Base-by-base conservation (phyloP, 2,888 invertebrate species). In the Aphidoletes aphidimyza region DNA sequence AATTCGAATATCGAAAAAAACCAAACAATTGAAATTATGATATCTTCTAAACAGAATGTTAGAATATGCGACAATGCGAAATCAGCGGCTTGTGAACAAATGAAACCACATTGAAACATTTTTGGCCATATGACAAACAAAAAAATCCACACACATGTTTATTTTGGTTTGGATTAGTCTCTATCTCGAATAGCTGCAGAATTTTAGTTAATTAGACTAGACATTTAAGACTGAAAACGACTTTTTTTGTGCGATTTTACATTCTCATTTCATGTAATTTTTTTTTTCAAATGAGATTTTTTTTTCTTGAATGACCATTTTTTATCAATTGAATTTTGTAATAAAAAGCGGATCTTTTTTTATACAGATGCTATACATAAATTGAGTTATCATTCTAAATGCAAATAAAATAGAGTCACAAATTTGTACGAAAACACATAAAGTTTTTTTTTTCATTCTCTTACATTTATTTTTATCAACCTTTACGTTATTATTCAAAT, bases 41-140 rank as follows among this genome's bases (percentile, higher is more conserved):
- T n/a, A n/a, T n/a, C n/a, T n/a, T n/a, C n/a, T n/a, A n/a, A n/a
- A 54, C 54, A 2, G 22, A 54, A 54, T 22, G 22, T 54, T 39
- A 39, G 22, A 22, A n/a, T n/a, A n/a, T n/a, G n/a, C n/a, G n/a
- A n/a, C 9, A 54, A 47, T 47, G 47, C 47, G 19, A 47, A 47
- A 9, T 19, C 8, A 11, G 17, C 47, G 2, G 5, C n/a, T 54
- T 69, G 69, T 30, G 30, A 69, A 26, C 8, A 42, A 42, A 42
- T 42, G 17, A 30, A 69, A 30, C 14, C 34, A 69, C 6, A 11
- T 3, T 14, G 6, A 2, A 2, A 69, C 17, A 14, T 2, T 69
- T 69, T 69, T n/a, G 69, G 69, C 69, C 69, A 69, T 69, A 69
- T 69, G 34, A 69, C n/a, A n/a, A n/a, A n/a, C n/a, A n/a, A n/a